Evolutionary conservation across 2,113 vertebrate genomes (phyloP), one percentile per base, ranked within the genome.

Genomic region (Malurus melanocephalus): DNA sequence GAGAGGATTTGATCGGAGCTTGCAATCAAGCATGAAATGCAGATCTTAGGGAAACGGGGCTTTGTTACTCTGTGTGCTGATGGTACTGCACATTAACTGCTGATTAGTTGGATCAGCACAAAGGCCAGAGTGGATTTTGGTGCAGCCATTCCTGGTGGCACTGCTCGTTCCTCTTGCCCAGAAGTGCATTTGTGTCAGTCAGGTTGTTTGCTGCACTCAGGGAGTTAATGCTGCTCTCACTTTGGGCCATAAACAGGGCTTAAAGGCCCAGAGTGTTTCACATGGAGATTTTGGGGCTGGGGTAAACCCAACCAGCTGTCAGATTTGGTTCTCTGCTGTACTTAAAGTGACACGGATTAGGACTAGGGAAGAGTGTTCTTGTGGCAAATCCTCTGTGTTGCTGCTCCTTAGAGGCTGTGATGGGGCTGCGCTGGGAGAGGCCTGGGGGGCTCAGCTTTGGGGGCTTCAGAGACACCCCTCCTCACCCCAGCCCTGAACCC

Each of bases 81-180:
- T 76, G 87, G 90, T 66, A 26, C 89, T 88, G 90, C 84, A 65
- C 83, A 86, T 93, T 88, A 94, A 81, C 88, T 92, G 88, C 84
- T 88, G 80, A 86, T 90, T 78, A 94, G 80, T 80, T 71, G 80
- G 40, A 80, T 22, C 77, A 32, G 85, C 66, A 78, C 77, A 84
- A 91, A 79, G 66, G 77, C 69, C 14, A 72, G 73, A 0, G 7
- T 65, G 74, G 86, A 48, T 90, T 83, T 68, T 30, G 69, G 46
- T 27, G 78, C 52, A 77, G 74, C 46, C 7, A 0, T 35, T 84
- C 32, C 43, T 33, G 52, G 73, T 13, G 38, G 46, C 77, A 46
- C 77, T 69, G 94, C 69, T 53, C 38, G 66, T 66, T 88, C 74
- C 86, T 75, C 62, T 88, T 91, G 86, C 66, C 66, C 52, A 45